Percentiles rank a stretch among this genome's conserved stretches.
Evolutionary conservation across 2,888 invertebrate species (phyloP).

Genomic region (Callyntrura sp.): DNA sequence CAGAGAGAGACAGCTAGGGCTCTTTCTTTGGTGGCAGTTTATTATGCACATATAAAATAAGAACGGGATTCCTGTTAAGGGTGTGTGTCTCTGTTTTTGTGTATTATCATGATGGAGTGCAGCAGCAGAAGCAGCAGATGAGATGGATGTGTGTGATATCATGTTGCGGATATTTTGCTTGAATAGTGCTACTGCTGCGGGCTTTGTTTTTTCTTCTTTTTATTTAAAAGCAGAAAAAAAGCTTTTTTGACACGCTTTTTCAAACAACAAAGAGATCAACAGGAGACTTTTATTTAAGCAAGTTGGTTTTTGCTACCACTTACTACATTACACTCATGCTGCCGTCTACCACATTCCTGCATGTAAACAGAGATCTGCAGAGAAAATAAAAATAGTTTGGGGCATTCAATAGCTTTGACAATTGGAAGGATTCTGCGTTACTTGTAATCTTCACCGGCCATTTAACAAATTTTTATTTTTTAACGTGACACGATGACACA

Average conservation of each 20-base stretch:
- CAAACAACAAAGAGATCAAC: constrained; percentile 35
- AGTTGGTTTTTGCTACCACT: no score
- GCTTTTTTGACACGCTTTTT: constrained; percentile 54
- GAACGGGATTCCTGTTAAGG: constrained; percentile 16
- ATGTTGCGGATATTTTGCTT: neutral
- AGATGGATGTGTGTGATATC: neutral
- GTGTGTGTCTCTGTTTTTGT: neutral
- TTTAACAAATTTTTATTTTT: constrained; percentile 40
- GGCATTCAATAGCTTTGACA: neutral
- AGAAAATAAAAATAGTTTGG: neutral
- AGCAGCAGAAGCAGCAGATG: neutral
- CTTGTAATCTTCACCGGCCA: constrained; percentile 8
- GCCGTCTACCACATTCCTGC: neutral
- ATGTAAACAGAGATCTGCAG: neutral
- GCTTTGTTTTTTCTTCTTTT: neutral
- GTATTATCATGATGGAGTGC: neutral
- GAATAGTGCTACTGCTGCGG: neutral
- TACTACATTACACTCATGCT: neutral
- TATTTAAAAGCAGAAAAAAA: constrained; percentile 1
- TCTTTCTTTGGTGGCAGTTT: constrained; percentile 32
- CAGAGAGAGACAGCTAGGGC: no score
- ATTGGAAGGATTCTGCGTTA: neutral
- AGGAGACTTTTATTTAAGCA: constrained; percentile 25
- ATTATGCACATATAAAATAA: constrained; percentile 54
- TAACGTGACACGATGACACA: constrained; percentile 1